Percentiles rank a stretch among this genome's conserved stretches.
Evolutionary conservation across 2,113 vertebrate species (phyloP).

Genomic region (Bungarus multicinctus): DNA sequence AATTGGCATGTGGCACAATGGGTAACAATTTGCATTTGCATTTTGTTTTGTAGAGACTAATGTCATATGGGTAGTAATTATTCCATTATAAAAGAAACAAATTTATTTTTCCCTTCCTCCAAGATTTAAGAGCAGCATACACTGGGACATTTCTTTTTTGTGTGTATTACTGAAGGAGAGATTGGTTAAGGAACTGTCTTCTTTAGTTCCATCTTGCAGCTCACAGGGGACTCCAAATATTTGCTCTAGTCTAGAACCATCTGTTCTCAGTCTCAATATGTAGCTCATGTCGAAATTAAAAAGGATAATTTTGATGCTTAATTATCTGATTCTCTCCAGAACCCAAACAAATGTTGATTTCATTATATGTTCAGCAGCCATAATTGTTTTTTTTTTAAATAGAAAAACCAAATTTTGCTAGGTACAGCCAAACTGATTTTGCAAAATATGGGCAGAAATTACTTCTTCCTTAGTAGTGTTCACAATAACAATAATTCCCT

Average conservation of each 20-base stretch:
- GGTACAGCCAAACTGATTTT: neutral
- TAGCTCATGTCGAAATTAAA: neutral
- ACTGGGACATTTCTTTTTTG: neutral
- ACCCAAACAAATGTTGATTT: neutral
- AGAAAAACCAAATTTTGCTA: neutral
- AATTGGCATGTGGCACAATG: neutral
- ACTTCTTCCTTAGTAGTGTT: neutral
- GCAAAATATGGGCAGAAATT: neutral
- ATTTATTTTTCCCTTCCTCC: neutral
- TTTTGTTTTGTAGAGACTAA: neutral
- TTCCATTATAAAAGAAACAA: neutral
- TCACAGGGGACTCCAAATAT: neutral
- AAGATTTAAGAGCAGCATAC: neutral
- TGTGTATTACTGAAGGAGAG: neutral
- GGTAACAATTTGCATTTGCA: neutral
- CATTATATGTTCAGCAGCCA: neutral
- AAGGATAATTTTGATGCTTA: neutral
- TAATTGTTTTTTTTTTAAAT: neutral
- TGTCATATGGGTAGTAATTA: neutral
- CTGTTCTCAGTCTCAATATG: neutral
- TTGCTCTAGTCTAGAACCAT: neutral
- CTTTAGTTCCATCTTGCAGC: neutral
- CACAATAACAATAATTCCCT: neutral
- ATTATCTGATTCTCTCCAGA: neutral
- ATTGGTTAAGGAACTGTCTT: too few species aligned